phyloP scores from a whole-genome alignment of 1,140 invertebrate genomes.

The Potamilus streckersoni region DNA sequence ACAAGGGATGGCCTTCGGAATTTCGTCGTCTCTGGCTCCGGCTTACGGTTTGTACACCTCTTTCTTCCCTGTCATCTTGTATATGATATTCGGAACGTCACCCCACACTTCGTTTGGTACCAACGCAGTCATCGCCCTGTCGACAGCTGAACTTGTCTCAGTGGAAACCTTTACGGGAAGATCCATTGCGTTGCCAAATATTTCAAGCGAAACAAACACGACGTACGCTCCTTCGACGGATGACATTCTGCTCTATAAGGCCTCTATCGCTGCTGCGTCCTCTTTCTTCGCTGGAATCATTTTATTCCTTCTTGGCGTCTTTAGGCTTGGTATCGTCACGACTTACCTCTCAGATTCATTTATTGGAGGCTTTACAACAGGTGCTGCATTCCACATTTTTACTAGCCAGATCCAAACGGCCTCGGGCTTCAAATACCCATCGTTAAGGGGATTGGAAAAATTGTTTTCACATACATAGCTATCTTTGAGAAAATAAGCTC shows the following conservation, averaged over 20 bases:
- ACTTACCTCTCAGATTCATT: conserved; percentile 86
- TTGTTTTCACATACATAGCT: conserved; percentile 38
- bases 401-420: conserved; percentile 79
- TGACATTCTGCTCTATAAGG: conserved; percentile 42
- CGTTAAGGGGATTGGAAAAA: conserved; percentile 22
- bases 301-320: conserved; percentile 77
- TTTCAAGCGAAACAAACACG: too few species aligned
- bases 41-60: conserved; percentile 59
- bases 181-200: too few species aligned
- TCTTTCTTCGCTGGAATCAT: conserved; percentile 23
- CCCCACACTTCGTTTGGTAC: conserved; percentile 57
- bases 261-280: conserved; percentile 1
- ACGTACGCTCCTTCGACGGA: background rate
- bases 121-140: conserved; percentile 43
- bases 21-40: conserved; percentile 65
- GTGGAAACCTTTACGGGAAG: too few species aligned
- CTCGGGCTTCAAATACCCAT: conserved; percentile 74
- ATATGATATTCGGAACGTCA: conserved; percentile 56
- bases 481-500: conserved; percentile 40
- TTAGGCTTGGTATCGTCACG: conserved; percentile 84
- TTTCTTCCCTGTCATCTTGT: conserved; percentile 55
- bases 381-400: conserved; percentile 89
- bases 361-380: conserved; percentile 90
- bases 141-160: too few species aligned
- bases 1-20: conserved; percentile 54